Evolutionary conservation across 2,113 vertebrate genomes (phyloP).

Genomic region (Cricetomys ansorgei): DNA sequence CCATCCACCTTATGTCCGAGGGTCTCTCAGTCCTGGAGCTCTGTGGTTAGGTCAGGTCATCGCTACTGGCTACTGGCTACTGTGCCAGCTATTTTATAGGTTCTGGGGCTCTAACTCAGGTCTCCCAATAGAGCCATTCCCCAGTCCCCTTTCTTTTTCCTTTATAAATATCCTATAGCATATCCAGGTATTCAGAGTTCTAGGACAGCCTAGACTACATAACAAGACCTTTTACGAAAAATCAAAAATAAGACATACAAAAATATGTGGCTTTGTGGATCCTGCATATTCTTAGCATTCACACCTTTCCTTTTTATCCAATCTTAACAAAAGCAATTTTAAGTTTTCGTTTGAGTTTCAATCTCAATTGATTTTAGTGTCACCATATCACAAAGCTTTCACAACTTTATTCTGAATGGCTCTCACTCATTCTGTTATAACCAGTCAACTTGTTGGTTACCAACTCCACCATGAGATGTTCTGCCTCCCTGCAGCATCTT

Average conservation of each 20-base stretch:
- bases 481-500: neutral
- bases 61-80: no score
- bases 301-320: neutral
- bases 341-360: neutral
- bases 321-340: neutral
- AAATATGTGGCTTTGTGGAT: neutral
- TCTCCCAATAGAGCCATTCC: neutral
- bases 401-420: slow-evolving; percentile 29
- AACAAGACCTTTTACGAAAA: neutral
- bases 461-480: neutral
- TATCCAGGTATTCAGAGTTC: neutral
- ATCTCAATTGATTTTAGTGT: neutral
- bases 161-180: neutral
- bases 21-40: neutral
- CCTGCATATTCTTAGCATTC: neutral
- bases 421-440: neutral
- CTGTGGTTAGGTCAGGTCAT: neutral
- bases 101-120: neutral
- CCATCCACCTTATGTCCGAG: neutral
- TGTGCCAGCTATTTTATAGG: neutral
- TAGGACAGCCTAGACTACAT: neutral
- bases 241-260: neutral
- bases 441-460: neutral
- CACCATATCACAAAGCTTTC: neutral
- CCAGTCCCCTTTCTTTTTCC: neutral